These are phyloP conservation scores for Caenorhabditis japonica DNA, from an alignment of 2,888 invertebrate species.

Conservation along the genomic window DNA sequence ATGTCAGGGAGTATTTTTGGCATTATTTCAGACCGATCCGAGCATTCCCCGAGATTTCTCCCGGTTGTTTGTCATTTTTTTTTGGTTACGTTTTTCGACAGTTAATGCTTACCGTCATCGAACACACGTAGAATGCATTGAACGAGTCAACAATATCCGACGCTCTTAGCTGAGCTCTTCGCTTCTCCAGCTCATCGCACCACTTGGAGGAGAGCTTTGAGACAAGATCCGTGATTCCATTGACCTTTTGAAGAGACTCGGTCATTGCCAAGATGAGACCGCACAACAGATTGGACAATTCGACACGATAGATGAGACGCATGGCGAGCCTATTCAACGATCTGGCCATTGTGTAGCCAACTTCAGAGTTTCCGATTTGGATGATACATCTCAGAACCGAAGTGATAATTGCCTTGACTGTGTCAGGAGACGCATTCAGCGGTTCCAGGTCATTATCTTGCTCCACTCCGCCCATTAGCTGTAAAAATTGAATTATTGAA, in stretches of 20 bases:
- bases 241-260: conserved; percentile 16
- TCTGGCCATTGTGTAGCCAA: conserved; percentile 31
- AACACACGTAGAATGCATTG: conserved; percentile 39
- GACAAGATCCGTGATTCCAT: conserved; percentile 24
- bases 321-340: conserved; percentile 46
- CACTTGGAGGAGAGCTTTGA: conserved; percentile 43
- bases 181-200: conserved; percentile 49
- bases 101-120: conserved; percentile 5
- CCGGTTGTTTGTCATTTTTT: too few relatives aligned
- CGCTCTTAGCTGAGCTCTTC: conserved; percentile 41
- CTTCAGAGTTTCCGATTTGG: conserved; percentile 31
- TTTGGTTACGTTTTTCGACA: too few relatives aligned
- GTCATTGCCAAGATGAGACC: conserved; percentile 45
- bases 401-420: conserved; percentile 36
- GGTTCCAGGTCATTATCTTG: conserved; percentile 25
- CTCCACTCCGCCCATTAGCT: conserved; percentile 47
- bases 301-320: conserved; percentile 46
- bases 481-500: conserved; percentile 1
- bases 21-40: too few relatives aligned
- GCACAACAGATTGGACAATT: conserved; percentile 44
- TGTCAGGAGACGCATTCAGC: conserved; percentile 31
- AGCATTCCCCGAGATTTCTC: too few relatives aligned
- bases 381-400: conserved; percentile 41
- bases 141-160: conserved; percentile 46
- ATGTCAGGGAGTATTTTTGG: too few relatives aligned